These are phyloP conservation scores for Drosophila sp. DNA, from an alignment of 1,140 invertebrate species.

Conservation along the genomic window DNA sequence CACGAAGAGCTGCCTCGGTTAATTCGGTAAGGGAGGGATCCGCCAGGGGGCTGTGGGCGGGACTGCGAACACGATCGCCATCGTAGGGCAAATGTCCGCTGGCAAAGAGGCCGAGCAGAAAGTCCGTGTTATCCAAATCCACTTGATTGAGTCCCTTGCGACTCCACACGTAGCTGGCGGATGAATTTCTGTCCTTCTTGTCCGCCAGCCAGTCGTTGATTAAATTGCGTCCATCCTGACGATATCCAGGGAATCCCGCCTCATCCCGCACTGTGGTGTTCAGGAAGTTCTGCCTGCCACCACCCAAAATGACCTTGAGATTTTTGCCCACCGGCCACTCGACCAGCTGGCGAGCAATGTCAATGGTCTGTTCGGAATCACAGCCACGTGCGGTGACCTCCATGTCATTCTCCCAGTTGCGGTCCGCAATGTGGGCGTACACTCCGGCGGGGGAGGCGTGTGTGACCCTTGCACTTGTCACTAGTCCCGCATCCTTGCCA, in stretches of 20 bases:
- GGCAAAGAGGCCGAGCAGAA: constrained; percentile 89
- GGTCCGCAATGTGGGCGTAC: constrained; percentile 91
- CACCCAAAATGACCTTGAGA: constrained; percentile 89
- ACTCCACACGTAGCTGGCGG: constrained; percentile 88
- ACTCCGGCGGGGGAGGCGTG: constrained; percentile 92
- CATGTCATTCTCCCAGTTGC: constrained; percentile 92
- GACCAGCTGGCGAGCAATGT: constrained; percentile 91
- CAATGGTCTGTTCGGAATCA: constrained; percentile 84
- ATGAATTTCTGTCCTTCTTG: constrained; percentile 85
- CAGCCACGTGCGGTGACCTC: constrained; percentile 85
- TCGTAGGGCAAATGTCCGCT: constrained; percentile 85
- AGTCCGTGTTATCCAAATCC: constrained; percentile 88
- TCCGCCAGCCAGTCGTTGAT: constrained; percentile 89
- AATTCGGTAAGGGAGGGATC: constrained; percentile 93
- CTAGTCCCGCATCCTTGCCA: constrained; percentile 90
- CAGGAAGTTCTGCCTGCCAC: constrained; percentile 89
- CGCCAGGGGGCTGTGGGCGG: constrained; percentile 77
- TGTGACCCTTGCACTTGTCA: constrained; percentile 92
- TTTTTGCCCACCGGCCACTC: constrained; percentile 87
- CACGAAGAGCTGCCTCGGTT: constrained; percentile 91
- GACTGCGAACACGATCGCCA: constrained; percentile 84
- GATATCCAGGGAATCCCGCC: constrained; percentile 87
- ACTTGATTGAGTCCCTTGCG: constrained; percentile 87
- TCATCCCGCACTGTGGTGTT: constrained; percentile 87
- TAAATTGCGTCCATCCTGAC: constrained; percentile 87